These are phyloP conservation scores for Oreocharis arfaki DNA, from an alignment of 2,113 vertebrate species.

Conservation along the genomic window DNA sequence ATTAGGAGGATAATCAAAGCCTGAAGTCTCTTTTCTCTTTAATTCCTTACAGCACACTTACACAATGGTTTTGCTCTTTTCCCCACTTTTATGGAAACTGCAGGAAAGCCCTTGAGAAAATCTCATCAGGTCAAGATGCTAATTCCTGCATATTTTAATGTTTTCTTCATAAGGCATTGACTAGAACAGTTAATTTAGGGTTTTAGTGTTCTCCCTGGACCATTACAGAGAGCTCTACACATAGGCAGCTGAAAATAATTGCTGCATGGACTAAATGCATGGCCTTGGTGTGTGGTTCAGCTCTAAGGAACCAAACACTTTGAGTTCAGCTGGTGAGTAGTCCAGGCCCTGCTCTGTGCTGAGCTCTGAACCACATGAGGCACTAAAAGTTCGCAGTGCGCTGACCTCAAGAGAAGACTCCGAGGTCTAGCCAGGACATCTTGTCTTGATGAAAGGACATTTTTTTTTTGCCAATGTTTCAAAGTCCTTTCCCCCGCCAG, in stretches of 20 bases:
- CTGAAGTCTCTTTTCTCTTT: background rate
- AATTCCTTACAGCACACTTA: background rate
- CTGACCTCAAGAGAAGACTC: background rate
- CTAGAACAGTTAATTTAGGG: background rate
- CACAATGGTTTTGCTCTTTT: background rate
- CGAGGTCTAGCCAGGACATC: background rate
- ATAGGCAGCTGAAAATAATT: background rate
- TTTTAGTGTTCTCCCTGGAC: background rate
- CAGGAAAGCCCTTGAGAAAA: background rate
- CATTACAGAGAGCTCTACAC: background rate
- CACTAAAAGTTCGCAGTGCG: fast-evolving
- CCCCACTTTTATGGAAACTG: background rate
- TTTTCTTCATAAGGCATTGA: background rate
- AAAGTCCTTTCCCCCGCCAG: background rate
- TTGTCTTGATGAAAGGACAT: background rate
- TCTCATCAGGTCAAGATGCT: background rate
- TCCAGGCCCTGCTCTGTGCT: background rate
- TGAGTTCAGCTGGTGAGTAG: background rate
- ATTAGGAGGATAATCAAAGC: background rate
- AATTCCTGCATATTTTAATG: background rate
- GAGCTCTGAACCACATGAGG: background rate
- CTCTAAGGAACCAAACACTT: background rate
- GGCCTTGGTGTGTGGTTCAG: background rate
- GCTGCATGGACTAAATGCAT: background rate
- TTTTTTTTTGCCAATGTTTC: background rate